Percentiles rank a stretch among this genome's conserved stretches.
Conservation (phyloP, 2,888 invertebrate genomes). For the Scrobipalpa costella region DNA sequence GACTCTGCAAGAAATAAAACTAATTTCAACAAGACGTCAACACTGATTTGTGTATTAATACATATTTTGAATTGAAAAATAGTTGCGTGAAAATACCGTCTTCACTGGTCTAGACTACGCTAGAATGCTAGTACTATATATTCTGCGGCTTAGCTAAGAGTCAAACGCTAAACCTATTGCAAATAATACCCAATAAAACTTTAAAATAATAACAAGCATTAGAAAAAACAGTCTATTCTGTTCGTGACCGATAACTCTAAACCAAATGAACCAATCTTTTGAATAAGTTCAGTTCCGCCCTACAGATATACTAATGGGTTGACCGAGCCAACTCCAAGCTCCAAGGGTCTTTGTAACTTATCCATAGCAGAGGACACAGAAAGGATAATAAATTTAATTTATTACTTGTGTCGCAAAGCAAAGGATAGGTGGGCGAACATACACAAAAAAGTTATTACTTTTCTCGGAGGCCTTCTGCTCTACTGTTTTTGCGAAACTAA, state of each 20-base stretch:
- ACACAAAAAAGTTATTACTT: constrained; percentile 27
- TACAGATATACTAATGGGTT: constrained; percentile 52
- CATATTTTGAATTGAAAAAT: too few species aligned
- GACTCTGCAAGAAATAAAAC: too few species aligned
- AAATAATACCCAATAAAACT: too few species aligned
- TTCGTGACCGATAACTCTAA: not conserved
- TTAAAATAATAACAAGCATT: too few species aligned
- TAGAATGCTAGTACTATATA: too few species aligned
- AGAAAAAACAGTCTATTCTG: too few species aligned
- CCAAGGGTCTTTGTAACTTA: constrained; percentile 37
- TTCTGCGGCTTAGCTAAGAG: too few species aligned
- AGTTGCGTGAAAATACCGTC: too few species aligned
- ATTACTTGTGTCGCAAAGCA: constrained; percentile 33
- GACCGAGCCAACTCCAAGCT: constrained; percentile 47
- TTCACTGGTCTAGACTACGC: too few species aligned
- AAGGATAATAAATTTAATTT: constrained; percentile 42
- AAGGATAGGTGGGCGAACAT: constrained; percentile 33
- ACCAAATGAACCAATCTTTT: not conserved
- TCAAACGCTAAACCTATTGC: too few species aligned
- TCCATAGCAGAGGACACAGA: constrained; percentile 37
- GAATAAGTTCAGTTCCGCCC: not conserved
- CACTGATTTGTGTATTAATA: too few species aligned
- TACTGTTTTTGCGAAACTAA: not conserved
- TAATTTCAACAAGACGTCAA: too few species aligned
- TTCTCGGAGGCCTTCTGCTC: constrained; percentile 18